Base-by-base conservation (phyloP, 2,113 vertebrate species). In the Rhea pennata region DNA sequence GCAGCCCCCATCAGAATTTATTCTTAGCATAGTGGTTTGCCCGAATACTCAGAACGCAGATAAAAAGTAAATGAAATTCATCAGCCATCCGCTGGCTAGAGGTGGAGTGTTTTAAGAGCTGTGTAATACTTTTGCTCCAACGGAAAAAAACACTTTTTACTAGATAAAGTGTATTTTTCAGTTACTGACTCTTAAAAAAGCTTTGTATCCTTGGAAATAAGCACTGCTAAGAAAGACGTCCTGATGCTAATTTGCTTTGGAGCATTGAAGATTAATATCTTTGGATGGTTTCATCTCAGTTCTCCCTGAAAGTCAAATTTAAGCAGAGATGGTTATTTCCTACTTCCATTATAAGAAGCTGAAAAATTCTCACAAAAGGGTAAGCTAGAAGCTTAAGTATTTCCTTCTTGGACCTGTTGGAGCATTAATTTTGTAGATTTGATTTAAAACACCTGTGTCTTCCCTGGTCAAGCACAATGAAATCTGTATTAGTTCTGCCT, bases 361-460 rank as follows among this genome's bases (percentile, higher is more conserved):
- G 86, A 95, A 95, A 84, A 15, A 29, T 77, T 95, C 54, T 84
- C 87, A 89, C 71, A 86, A 64, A 90, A 95, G 80, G 69, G 66
- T 74, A 86, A 95, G 24, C 26, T 92, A 67, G 61, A 92, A 94
- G 81, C 69, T 91, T 95, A 87, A 96, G 62, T 10, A 78, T 92
- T 93, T 95, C 82, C 86, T 66, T 85, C 66, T 23, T 50, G 73
- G 84, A 64, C 39, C 40, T 21, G 66, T 16, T 85, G 91, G 80
- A 93, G 87, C 83, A 0, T 87, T 94, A 73, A 61, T 78, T 58
- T 27, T 75, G 62, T 76, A 88, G 13, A 64, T 93, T 92, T 96
- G 95, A 96, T 91, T 95, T 72, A 89, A 89, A 97, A 89, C 88
- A 96, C 95, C 90, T 92, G 88, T 84, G 50, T 67, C 70, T 83